Conservation (phyloP, 2,113 vertebrate genomes). For the Sinocyclocheilus anophthalmus region DNA sequence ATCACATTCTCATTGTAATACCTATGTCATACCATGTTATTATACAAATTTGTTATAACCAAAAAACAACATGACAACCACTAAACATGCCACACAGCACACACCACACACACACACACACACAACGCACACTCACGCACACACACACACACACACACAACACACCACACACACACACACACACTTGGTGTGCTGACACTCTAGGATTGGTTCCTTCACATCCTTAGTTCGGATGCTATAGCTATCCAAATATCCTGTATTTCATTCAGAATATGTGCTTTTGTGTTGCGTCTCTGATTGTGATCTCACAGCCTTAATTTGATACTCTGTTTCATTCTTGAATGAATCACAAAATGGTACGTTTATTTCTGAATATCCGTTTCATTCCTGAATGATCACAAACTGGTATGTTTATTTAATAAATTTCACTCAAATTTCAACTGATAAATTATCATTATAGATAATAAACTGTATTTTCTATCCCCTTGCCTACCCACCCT, state of each 20-base stretch:
- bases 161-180: background rate
- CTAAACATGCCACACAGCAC: too few species aligned
- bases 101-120: background rate
- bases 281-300: slow-evolving; percentile 9
- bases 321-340: background rate
- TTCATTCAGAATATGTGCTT: background rate
- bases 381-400: background rate
- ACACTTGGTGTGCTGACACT: slow-evolving; percentile 30
- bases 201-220: background rate
- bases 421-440: background rate
- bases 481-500: too few species aligned
- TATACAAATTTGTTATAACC: too few species aligned
- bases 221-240: slow-evolving; percentile 26
- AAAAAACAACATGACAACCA: too few species aligned
- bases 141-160: background rate
- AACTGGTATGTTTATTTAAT: background rate
- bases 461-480: background rate
- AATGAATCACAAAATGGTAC: background rate
- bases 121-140: background rate
- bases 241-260: slow-evolving; percentile 16
- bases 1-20: too few species aligned
- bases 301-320: background rate
- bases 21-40: too few species aligned
- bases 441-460: background rate
- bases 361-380: background rate